Conservation (phyloP, 2,797 vertebrate species). For the Arnoldichthys spilopterus region DNA sequence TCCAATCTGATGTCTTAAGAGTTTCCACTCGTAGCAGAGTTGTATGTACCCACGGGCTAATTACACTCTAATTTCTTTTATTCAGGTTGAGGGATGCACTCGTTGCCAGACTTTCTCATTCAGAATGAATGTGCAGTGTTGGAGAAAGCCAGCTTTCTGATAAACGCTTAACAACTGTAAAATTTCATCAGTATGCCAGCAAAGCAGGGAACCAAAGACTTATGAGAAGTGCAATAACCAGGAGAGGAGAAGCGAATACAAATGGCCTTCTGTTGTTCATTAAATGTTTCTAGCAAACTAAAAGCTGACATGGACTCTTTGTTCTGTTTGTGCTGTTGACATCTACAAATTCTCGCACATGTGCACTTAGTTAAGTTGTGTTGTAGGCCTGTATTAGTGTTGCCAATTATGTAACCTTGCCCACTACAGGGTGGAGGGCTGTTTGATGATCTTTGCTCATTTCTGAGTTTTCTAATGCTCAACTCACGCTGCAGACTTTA, state of each 20-base stretch:
- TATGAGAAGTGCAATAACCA: conserved; percentile 69
- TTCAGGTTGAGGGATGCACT: conserved; percentile 33
- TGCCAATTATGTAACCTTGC: not conserved
- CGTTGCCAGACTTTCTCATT: conserved; percentile 44
- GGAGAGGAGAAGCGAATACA: conserved; percentile 64
- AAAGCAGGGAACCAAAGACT: conserved; percentile 68
- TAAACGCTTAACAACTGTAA: conserved; percentile 71
- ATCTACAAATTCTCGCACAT: not conserved
- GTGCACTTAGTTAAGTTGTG: not conserved
- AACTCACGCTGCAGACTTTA: not conserved
- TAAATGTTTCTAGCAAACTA: conserved; percentile 64
- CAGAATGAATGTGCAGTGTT: conserved; percentile 55
- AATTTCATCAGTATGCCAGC: conserved; percentile 67
- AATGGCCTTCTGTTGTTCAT: conserved; percentile 68
- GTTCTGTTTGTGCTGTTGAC: not conserved
- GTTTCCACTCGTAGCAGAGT: conserved; percentile 47
- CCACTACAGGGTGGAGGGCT: conserved; percentile 4
- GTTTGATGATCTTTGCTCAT: conserved; percentile 1
- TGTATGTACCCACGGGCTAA: conserved; percentile 50
- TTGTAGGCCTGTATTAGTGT: not conserved
- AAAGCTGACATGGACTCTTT: conserved; percentile 51
- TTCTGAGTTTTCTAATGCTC: not conserved
- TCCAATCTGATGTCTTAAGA: conserved; percentile 34
- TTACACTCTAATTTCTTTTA: conserved; percentile 53
- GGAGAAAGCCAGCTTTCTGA: conserved; percentile 52